Percentiles rank a stretch among this genome's conserved stretches.
Conservation (phyloP, 2,797 vertebrate genomes). For the Falco biarmicus region DNA sequence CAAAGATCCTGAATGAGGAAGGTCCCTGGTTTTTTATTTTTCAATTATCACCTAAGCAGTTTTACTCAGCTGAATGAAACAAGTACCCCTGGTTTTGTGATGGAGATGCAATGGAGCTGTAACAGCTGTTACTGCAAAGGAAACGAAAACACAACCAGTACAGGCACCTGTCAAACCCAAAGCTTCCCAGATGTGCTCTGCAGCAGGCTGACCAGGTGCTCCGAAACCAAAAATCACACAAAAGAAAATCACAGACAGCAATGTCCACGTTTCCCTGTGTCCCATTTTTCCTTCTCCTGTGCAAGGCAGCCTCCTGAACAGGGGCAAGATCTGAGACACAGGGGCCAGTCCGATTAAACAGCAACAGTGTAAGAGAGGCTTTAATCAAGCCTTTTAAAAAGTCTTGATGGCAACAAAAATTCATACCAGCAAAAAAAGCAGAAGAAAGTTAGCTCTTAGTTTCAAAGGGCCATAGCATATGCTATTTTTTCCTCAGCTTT, state of each 20-base stretch:
- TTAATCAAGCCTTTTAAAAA: neutral
- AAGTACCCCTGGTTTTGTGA: neutral
- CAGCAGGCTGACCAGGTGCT: neutral
- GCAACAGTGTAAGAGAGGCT: neutral
- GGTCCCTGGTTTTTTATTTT: neutral
- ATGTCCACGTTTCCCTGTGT: rapidly evolving
- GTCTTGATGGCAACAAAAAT: neutral
- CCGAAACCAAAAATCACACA: neutral
- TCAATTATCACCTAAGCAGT: neutral
- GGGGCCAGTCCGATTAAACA: neutral
- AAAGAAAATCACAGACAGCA: neutral
- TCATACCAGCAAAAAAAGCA: neutral
- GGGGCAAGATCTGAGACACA: neutral
- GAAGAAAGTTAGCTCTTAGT: neutral
- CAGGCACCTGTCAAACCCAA: neutral
- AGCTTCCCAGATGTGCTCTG: neutral
- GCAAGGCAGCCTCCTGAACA: neutral
- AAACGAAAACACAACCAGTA: neutral
- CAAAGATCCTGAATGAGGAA: neutral
- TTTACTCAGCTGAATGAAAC: neutral
- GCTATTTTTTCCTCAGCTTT: neutral
- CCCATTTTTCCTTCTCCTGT: neutral
- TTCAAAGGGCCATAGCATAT: neutral
- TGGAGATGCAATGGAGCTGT: rapidly evolving
- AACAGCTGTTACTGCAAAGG: neutral